Percentiles rank a stretch among this genome's conserved stretches.
phyloP scores from a whole-genome alignment of 2,888 invertebrate genomes.

The Osmoderma eremita region DNA sequence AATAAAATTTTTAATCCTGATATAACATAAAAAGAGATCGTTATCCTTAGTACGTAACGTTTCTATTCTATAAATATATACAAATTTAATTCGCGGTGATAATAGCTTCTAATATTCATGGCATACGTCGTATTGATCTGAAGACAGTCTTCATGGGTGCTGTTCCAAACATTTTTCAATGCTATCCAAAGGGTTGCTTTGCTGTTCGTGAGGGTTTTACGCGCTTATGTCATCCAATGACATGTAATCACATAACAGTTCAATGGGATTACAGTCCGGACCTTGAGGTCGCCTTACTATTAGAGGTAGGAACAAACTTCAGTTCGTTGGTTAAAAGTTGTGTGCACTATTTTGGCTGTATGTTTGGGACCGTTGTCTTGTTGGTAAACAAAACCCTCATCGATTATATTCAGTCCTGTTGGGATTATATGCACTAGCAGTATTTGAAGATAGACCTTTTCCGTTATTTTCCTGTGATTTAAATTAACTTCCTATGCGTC shows the following conservation, averaged over 20 bases:
- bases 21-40: too few relatives aligned
- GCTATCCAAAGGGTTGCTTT: too few relatives aligned
- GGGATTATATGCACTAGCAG: neutral
- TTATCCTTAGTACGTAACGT: too few relatives aligned
- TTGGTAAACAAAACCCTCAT: neutral
- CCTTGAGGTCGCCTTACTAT: neutral
- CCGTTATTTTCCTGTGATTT: neutral
- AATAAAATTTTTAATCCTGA: too few relatives aligned
- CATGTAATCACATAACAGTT: neutral
- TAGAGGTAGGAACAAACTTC: neutral
- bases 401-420: neutral
- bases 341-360: neutral
- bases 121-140: too few relatives aligned
- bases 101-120: too few relatives aligned
- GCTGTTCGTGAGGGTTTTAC: too few relatives aligned
- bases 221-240: too few relatives aligned
- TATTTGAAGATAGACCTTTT: neutral
- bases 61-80: too few relatives aligned
- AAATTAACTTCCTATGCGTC: neutral
- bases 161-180: too few relatives aligned
- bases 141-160: too few relatives aligned
- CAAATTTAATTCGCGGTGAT: too few relatives aligned
- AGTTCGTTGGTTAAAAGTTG: neutral
- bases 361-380: neutral
- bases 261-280: neutral